These are phyloP conservation scores for Lysandra coridon DNA, from an alignment of 2,888 invertebrate species.

Conservation along the genomic window DNA sequence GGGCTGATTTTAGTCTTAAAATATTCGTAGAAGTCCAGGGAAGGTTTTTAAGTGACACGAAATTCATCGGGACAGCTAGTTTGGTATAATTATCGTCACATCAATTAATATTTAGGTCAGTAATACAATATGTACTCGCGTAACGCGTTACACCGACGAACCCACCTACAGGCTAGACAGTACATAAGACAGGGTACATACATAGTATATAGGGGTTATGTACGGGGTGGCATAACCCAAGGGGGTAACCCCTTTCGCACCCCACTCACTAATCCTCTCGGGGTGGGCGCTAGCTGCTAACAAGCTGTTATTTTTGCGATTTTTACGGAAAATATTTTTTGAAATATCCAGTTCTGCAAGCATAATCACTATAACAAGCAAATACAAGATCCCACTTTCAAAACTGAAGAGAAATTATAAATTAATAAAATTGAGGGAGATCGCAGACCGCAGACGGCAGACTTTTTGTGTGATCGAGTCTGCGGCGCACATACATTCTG, in stretches of 20 bases:
- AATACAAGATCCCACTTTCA: no score
- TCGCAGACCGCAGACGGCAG: no score
- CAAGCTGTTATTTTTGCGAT: constrained; percentile 14
- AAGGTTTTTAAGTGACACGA: no score
- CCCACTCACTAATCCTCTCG: constrained; percentile 26
- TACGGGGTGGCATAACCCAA: constrained; percentile 11
- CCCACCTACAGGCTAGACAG: neutral
- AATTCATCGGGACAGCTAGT: no score
- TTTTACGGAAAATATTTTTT: constrained; percentile 6
- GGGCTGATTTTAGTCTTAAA: no score
- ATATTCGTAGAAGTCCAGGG: no score
- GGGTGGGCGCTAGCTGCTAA: constrained; percentile 19
- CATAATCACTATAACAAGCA: no score
- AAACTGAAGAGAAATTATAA: no score
- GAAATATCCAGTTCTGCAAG: neutral
- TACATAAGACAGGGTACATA: constrained; percentile 12
- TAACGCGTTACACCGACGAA: neutral
- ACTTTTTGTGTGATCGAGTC: no score
- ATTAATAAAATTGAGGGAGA: no score
- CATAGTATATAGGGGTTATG: neutral
- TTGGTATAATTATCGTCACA: neutral
- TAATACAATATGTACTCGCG: neutral
- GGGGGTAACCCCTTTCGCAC: constrained; percentile 18
- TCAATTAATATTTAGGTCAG: constrained; percentile 15
- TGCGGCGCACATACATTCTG: no score